These are phyloP conservation scores for Holcopasites calliopsidis DNA, from an alignment of 1,140 invertebrate genomes.

Conservation along the genomic window DNA sequence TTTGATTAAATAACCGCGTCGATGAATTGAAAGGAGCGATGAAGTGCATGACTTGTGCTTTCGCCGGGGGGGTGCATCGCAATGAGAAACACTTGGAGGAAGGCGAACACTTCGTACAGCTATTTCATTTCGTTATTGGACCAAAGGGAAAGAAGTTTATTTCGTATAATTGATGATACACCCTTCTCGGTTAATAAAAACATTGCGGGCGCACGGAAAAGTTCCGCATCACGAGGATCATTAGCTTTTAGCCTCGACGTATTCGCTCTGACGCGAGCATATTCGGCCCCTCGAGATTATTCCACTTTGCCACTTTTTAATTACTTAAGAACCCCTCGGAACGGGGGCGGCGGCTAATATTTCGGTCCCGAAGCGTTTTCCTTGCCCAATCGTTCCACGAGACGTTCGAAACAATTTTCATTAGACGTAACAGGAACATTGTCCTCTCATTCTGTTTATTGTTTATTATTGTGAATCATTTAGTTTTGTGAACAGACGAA, in stretches of 20 bases:
- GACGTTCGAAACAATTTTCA: slow-evolving; percentile 18
- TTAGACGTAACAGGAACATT: neutral
- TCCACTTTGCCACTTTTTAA: slow-evolving; percentile 61
- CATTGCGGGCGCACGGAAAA: slow-evolving; percentile 10
- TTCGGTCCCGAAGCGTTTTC: neutral
- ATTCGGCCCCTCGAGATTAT: slow-evolving; percentile 41
- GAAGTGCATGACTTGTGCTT: slow-evolving; percentile 77
- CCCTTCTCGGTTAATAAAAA: neutral
- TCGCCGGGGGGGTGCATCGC: slow-evolving; percentile 71
- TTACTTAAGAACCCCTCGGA: slow-evolving; percentile 42
- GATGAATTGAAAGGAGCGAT: slow-evolving; percentile 79
- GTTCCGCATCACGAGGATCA: slow-evolving; percentile 50
- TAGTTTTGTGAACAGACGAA: too few relatives aligned
- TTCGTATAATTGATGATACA: neutral
- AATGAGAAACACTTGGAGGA: slow-evolving; percentile 60
- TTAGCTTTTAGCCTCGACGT: slow-evolving; percentile 6
- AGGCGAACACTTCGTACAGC: neutral
- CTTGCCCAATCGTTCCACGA: neutral
- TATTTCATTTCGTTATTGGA: neutral
- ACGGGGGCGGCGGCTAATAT: slow-evolving; percentile 46
- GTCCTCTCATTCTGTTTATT: neutral
- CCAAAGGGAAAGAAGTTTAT: neutral
- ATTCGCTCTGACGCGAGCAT: neutral
- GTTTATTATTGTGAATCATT: neutral
- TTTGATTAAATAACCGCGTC: slow-evolving; percentile 80